phyloP scores from a whole-genome alignment of 2,113 vertebrate genomes.

The Oostethus manadensis region DNA sequence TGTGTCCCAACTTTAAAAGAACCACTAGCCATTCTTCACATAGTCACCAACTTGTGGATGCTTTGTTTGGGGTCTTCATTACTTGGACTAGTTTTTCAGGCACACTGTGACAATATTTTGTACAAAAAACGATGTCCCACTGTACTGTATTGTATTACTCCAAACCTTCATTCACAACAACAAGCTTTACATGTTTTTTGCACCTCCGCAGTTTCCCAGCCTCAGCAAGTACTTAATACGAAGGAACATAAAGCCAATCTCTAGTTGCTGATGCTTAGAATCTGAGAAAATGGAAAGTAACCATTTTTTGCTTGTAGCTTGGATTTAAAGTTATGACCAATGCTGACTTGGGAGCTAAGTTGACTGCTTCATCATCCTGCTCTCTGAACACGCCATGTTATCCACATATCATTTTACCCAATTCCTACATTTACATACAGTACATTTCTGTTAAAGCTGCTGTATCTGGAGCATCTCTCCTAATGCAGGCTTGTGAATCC shows the following conservation, averaged over 20 bases:
- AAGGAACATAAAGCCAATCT: conserved; percentile 27
- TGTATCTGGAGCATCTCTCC: conserved; percentile 34
- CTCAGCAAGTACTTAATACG: conserved; percentile 18
- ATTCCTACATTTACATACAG: not conserved
- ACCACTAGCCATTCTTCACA: no score
- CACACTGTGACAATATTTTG: no score
- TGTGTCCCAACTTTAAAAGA: no score
- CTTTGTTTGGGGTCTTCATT: no score
- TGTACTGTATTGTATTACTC: conserved; percentile 1
- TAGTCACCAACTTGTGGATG: no score
- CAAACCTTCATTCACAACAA: conserved; percentile 7
- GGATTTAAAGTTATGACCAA: conserved; percentile 21
- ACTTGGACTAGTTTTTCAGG: no score
- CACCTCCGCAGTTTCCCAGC: conserved; percentile 21
- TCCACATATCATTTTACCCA: no score
- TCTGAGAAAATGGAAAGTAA: conserved; percentile 11
- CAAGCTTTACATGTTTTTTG: not conserved
- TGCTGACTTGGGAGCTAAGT: conserved; percentile 19
- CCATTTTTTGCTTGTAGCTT: conserved; percentile 7
- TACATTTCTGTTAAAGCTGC: conserved; percentile 4
- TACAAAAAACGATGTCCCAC: no score
- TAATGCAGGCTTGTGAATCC: conserved; percentile 24
- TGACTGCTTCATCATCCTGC: conserved; percentile 16
- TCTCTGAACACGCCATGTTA: conserved; percentile 1
- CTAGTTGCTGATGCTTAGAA: conserved; percentile 25